phyloP scores from a whole-genome alignment of 1,140 invertebrate genomes.

The Penaeus vannamei region DNA sequence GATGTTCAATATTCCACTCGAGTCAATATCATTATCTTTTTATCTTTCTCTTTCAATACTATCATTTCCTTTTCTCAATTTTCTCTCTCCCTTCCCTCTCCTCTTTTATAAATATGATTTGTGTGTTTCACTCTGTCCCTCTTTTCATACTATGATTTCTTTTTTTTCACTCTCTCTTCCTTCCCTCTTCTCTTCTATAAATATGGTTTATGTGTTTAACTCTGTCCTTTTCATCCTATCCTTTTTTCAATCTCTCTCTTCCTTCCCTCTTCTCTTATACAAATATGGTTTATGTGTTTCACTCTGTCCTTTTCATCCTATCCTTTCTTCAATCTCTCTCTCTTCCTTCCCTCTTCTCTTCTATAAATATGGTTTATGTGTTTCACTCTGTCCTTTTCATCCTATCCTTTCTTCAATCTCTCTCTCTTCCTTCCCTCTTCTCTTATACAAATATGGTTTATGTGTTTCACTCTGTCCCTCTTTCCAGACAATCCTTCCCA shows the following conservation, averaged over 20 bases:
- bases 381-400: too few relatives aligned
- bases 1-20: too few relatives aligned
- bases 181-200: not conserved
- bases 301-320: not conserved
- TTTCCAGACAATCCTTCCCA: too few relatives aligned
- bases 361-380: too few relatives aligned
- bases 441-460: not conserved
- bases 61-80: not conserved
- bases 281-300: not conserved
- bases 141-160: not conserved
- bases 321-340: too few relatives aligned
- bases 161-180: not conserved
- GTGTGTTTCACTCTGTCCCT: not conserved
- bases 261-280: not conserved
- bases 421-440: not conserved
- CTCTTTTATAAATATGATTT: not conserved
- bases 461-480: not conserved
- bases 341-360: conserved; percentile 4
- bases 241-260: too few relatives aligned
- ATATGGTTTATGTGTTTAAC: not conserved
- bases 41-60: not conserved
- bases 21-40: not conserved
- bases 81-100: conserved; percentile 3
- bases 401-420: too few relatives aligned
- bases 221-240: not conserved